Evolutionary conservation across 2,113 vertebrate species (phyloP), one percentile per base, ranked within the genome.

Genomic region (Calyptommatus sinebrachiatus): DNA sequence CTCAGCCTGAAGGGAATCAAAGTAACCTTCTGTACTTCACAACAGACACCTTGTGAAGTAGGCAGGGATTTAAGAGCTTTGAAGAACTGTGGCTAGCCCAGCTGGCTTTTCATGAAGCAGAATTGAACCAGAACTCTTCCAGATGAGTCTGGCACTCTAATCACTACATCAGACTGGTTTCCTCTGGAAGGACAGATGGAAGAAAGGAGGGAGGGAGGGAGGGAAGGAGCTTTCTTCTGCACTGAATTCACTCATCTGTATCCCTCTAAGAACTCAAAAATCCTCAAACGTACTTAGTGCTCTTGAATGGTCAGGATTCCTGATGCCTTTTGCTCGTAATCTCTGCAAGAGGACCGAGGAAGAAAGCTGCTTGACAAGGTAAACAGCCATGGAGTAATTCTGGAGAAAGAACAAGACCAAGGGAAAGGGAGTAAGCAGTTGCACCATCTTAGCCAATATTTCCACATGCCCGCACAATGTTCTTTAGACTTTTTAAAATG

Each of bases 361-460:
- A 31, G 98, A 97, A 91, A 99, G 96, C 94, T 99, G 97, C 94
- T 98, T 99, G 88, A 99, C 98, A 88, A 99, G 94, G 93, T 99
- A 99, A 48, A 99, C 98, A 6, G 98, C 98, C 98, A 99, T 96
- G 79, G 98, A 99, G 93, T 98, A 99, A 93, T 95, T 98, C 98
- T 99, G 94, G 2, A 85, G 35, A 18, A 57, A 41, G 29, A 91
- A 91, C 84, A 71, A 77, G 31, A 81, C 66, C 21, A 77, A 57
- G 22, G 24, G 83, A 79, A 66, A 85, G 80, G 16, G 2, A 20
- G 26, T 16, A 61, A 10, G 61, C 12, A 46, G 48, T 35, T 35
- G 4, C 7, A 26, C 1, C 62, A 35, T 7, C 31, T 61, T 21
- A 24, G 41, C 48, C 62, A 68, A 61, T 28, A 16, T 18, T 45